Conservation (phyloP, 2,797 vertebrate genomes). For the Nasua narica region DNA sequence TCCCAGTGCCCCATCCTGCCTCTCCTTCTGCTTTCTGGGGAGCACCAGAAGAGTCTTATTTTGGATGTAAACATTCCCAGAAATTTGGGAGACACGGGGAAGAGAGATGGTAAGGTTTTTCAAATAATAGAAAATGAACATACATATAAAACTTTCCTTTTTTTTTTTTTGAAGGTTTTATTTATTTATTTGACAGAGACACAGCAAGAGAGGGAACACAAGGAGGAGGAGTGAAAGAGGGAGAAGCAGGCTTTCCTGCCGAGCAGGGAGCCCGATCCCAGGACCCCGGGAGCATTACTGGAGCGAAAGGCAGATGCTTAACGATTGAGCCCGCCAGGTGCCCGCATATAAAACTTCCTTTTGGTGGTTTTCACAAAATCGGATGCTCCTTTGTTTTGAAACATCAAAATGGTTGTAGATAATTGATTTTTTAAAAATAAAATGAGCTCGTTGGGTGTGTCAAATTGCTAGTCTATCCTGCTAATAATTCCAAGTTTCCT, state of each 20-base stretch:
- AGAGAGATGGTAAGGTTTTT: constrained; percentile 10
- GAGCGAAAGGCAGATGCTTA: too few relatives aligned
- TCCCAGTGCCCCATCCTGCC: neutral
- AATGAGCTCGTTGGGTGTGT: neutral
- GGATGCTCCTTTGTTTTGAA: constrained; percentile 10
- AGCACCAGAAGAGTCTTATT: neutral
- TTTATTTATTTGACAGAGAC: too few relatives aligned
- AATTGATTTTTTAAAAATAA: neutral
- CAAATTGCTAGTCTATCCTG: neutral
- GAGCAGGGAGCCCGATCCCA: too few relatives aligned
- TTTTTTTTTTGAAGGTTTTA: too few relatives aligned
- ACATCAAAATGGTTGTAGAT: neutral
- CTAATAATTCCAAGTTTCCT: neutral
- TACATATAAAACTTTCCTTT: neutral
- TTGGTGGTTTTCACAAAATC: neutral
- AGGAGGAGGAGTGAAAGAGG: too few relatives aligned
- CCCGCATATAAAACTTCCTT: neutral
- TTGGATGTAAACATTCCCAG: constrained; percentile 17
- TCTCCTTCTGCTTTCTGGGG: neutral
- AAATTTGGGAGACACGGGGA: neutral
- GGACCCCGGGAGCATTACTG: too few relatives aligned
- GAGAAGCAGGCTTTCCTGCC: too few relatives aligned
- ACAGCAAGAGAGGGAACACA: too few relatives aligned
- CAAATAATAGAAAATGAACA: neutral
- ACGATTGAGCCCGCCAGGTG: too few relatives aligned